Percentiles rank a stretch among this genome's conserved stretches.
Conservation (phyloP, 2,113 vertebrate species). For the Crotalus helleri region DNA sequence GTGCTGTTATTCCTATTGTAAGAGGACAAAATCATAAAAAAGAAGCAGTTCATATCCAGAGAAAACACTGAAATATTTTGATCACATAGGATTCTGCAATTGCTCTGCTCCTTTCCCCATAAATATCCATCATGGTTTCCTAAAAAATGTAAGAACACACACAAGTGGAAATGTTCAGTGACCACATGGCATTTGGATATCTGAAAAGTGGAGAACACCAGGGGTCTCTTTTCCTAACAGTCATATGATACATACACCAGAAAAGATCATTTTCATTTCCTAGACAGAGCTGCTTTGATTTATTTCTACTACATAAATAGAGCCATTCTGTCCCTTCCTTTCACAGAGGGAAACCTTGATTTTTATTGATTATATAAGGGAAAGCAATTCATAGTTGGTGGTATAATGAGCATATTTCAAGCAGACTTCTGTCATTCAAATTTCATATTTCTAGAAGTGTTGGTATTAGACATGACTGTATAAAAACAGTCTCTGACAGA, state of each 20-base stretch:
- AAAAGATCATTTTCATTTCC: background rate
- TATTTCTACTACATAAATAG: background rate
- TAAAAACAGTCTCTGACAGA: background rate
- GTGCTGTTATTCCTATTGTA: slow-evolving; percentile 33
- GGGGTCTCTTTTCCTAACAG: background rate
- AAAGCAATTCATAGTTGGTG: background rate
- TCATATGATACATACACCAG: background rate
- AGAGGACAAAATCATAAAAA: slow-evolving; percentile 19
- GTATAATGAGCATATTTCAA: background rate
- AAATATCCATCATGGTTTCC: background rate
- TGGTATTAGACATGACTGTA: background rate
- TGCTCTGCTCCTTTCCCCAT: background rate
- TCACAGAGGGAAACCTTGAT: background rate
- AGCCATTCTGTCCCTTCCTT: background rate
- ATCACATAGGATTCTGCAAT: slow-evolving; percentile 8
- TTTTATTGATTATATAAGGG: background rate
- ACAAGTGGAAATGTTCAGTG: slow-evolving; percentile 5
- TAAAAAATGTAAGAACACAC: slow-evolving; percentile 14
- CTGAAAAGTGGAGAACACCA: background rate
- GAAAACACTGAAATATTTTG: slow-evolving; percentile 40
- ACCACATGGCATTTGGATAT: background rate
- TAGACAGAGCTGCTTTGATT: background rate
- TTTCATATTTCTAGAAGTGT: background rate
- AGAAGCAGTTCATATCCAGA: background rate
- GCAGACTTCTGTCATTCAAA: background rate